Evolutionary conservation across 1,140 invertebrate species (phyloP).

Genomic region (Maconellicoccus hirsutus): DNA sequence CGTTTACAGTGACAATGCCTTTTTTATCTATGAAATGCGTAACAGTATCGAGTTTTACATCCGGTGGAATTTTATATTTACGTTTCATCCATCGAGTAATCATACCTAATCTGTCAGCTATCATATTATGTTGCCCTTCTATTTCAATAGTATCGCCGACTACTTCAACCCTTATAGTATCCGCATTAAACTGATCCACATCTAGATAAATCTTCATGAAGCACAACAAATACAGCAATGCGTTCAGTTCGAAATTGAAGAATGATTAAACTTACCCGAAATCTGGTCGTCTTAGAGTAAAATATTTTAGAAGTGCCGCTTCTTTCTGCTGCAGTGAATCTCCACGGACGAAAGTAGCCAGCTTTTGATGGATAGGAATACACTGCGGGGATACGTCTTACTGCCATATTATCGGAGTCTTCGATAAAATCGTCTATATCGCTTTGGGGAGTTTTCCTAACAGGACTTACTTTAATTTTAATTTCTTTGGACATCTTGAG

Average conservation of each 20-base stretch:
- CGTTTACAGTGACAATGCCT: neutral
- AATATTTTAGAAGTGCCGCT: constrained; percentile 13
- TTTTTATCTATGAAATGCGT: neutral
- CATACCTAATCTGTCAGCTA: neutral
- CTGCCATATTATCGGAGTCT: neutral
- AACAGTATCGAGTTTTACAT: neutral
- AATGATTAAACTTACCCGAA: neutral
- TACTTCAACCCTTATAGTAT: neutral
- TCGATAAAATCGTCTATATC: neutral
- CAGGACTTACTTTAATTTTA: constrained; percentile 11
- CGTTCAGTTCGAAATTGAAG: neutral
- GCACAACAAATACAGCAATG: too few species aligned
- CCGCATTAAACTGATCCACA: neutral
- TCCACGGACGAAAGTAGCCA: constrained; percentile 10
- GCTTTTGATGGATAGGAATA: constrained; percentile 11
- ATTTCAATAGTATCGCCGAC: neutral
- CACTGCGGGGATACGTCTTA: neutral
- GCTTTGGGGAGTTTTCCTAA: neutral
- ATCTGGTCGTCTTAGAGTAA: constrained; percentile 11
- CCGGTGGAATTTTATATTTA: constrained; percentile 7
- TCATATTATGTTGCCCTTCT: neutral
- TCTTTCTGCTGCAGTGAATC: neutral
- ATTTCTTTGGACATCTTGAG: constrained; percentile 10
- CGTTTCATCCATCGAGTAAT: constrained; percentile 5
- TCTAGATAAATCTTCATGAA: neutral